phyloP scores from a whole-genome alignment of 2,113 vertebrate genomes.

The Reinhardtius hippoglossoides region DNA sequence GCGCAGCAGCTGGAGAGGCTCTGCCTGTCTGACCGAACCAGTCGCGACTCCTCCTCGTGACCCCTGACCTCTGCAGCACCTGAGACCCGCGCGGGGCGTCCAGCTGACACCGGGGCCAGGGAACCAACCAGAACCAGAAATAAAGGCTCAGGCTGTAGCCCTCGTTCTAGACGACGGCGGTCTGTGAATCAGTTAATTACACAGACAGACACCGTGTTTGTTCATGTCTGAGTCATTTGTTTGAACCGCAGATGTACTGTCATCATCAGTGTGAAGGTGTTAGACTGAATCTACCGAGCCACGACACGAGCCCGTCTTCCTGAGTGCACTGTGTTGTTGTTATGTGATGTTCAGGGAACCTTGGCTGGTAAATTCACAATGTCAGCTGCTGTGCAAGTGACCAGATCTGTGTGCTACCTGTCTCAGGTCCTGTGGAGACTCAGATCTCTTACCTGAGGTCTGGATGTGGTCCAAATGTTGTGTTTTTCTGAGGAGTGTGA shows the following conservation, averaged over 20 bases:
- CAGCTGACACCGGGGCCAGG: slow-evolving; percentile 39
- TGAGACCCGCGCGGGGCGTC: slow-evolving; percentile 30
- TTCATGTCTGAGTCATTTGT: slow-evolving; percentile 53
- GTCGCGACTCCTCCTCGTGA: slow-evolving; percentile 91
- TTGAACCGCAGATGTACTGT: slow-evolving; percentile 44
- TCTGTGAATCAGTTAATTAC: slow-evolving; percentile 64
- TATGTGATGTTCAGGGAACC: background rate
- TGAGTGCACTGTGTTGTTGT: slow-evolving; percentile 10
- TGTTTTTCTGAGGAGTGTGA: slow-evolving; percentile 1
- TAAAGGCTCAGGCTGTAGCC: slow-evolving; percentile 17
- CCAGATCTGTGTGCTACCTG: slow-evolving; percentile 31
- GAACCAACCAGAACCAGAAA: slow-evolving; percentile 24
- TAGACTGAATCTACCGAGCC: slow-evolving; percentile 27
- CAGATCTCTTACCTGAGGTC: slow-evolving; percentile 35
- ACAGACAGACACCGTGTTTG: slow-evolving; percentile 39
- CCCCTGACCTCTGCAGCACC: slow-evolving; percentile 63
- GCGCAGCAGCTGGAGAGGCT: slow-evolving; percentile 93
- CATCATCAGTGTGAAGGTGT: slow-evolving; percentile 41
- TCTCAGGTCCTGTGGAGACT: slow-evolving; percentile 60
- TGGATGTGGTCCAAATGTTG: slow-evolving; percentile 63
- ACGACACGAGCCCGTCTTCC: slow-evolving; percentile 33
- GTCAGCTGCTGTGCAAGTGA: slow-evolving; percentile 42
- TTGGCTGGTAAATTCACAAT: background rate
- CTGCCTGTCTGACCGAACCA: slow-evolving; percentile 86
- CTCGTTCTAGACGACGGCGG: slow-evolving; percentile 23